Base-by-base conservation (phyloP, 2,113 vertebrate genomes). In the Dolichallabes microphthalmus region DNA sequence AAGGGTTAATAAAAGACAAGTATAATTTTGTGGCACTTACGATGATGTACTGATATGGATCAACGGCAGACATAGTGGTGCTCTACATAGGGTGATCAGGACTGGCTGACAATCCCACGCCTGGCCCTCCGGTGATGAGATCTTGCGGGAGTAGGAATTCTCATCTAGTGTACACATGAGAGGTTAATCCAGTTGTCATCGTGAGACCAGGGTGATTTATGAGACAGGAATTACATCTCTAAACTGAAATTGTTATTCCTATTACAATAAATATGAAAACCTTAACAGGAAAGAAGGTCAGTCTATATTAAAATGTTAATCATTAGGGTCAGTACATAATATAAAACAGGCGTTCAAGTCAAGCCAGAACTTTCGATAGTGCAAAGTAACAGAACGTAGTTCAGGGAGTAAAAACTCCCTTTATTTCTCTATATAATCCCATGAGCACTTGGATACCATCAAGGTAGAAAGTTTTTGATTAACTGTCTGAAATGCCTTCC, bases 41-140 rank as follows among this genome's bases (percentile, higher is more conserved):
- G 91, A 96, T 96, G 88, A 99, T 98, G 86, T 96, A 95, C 86
- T 97, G 96, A 89, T 95, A 96, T 32, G 96, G 96, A 91, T 97
- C 96, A 92, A 95, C 95, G 82, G 94, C 89, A 12, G 97, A 95
- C 98, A 99, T 99, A 86, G 61, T 89, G 84, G 68, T 1, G 32
- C 20, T 30, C 17, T 60, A 10, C 32, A 20, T 22, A 30, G 15
- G 55, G 27, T 35, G 63, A 74, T 69, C 68, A 57, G 69, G 63
- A 81, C 61, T 53, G 68, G 10, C 66, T 64, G 58, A 52, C 8
- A 45, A 30, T 86, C 39, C 25, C 22, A 25, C 15, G 57, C 57
- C 52, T 13, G 76, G 66, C 32, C 22, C 52, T 71, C 57, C 32
- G 39, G 19, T 45, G 81, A 20, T 64, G 64, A 82, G 63, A 25